Evolutionary conservation across 2,797 vertebrate genomes (phyloP), one percentile per base, ranked within the genome.

Genomic region (Oophaga sylvatica): DNA sequence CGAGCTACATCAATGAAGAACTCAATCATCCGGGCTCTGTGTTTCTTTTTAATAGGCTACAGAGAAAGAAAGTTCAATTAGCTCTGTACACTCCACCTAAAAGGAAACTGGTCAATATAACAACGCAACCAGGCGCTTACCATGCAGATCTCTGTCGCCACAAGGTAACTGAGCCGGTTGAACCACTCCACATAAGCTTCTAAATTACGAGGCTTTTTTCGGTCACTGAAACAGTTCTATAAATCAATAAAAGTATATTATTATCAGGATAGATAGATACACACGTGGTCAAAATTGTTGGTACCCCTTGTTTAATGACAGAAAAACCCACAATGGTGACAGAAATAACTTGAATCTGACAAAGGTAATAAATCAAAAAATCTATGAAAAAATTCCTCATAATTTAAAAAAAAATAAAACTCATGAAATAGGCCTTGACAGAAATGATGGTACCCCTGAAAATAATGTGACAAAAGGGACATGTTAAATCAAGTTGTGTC

Each of bases 151-250:
- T 99, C 98, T 15, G 97, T 98, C 5, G 98, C 97, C 83, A 99
- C 98, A 93, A 99, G 91, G 92, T 97, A 98, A 90, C 97, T 99
- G 89, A 99, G 96, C 63, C 97, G 95, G 94, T 99, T 99, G 92
- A 99, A 99, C 98, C 98, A 99, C 75, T 98, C 97, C n/a, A 99
- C 97, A 0, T 98, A 99, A 0, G 96, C 97, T 92, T 97, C 96
- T 87, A 99, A 94, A 89, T 97, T 97, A 29, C 95, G 95, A 62
- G 96, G 95, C 92, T 97, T 98, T 94, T 97, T 99, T 89, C 87
- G 93, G 85, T 96, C 96, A 12, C 94, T 93, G 2, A 96, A 98
- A 92, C 96, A 95, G 84, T 89, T 96, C 98, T 99, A 91, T 1
- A 81, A 63, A 29, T 7, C 19, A 11, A 31, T 4, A 19, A 26